Evolutionary conservation across 2,797 vertebrate species (phyloP).

Genomic region (Monodelphis domestica): DNA sequence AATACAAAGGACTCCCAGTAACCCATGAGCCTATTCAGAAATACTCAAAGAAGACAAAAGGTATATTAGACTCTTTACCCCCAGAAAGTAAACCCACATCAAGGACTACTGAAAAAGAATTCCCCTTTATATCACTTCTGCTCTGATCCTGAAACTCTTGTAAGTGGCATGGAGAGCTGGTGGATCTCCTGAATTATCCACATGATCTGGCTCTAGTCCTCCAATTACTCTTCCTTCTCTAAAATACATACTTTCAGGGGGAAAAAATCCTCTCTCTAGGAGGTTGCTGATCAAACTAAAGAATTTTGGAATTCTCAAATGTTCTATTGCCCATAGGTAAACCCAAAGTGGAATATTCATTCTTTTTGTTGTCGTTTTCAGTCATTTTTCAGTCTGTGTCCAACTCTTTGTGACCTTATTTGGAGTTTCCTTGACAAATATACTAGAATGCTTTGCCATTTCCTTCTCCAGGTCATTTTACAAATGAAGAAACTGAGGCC

Average conservation of each 20-base stretch:
- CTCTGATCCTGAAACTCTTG: neutral
- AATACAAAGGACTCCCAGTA: neutral
- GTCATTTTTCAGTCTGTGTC: too few relatives aligned
- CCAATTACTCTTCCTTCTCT: neutral
- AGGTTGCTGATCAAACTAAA: neutral
- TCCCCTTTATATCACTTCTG: neutral
- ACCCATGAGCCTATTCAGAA: neutral
- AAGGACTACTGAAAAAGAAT: neutral
- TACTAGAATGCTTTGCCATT: too few relatives aligned
- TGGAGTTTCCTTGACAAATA: too few relatives aligned
- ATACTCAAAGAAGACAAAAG: neutral
- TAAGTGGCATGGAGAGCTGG: neutral
- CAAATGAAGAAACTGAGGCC: too few relatives aligned
- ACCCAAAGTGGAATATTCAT: neutral
- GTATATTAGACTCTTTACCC: neutral
- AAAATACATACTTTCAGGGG: neutral
- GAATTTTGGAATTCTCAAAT: neutral
- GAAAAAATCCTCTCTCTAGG: neutral
- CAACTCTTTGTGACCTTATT: too few relatives aligned
- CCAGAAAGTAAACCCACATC: neutral
- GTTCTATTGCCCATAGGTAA: neutral
- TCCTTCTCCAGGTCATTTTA: too few relatives aligned
- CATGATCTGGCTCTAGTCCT: neutral
- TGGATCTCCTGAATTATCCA: neutral
- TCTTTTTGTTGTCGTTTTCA: too few relatives aligned